A percentile compares a stretch with the other conserved stretches of the same genome.
Conservation (phyloP, 1,140 invertebrate species). For the Pinna nobilis region DNA sequence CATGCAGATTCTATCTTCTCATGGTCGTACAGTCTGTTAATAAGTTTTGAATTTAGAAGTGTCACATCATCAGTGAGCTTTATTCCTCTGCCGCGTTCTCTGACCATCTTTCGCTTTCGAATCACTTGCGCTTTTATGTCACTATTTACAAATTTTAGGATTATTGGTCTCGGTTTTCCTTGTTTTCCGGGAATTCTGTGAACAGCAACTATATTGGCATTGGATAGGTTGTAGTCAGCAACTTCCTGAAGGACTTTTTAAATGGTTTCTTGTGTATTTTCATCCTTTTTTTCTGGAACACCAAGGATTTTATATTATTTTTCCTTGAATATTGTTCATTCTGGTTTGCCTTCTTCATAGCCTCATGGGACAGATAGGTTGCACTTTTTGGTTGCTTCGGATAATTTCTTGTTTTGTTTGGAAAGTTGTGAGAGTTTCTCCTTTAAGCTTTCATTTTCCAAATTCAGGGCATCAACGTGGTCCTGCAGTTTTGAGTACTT, state of each 20-base stretch:
- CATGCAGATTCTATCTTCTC: not conserved
- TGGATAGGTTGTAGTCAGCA: not conserved
- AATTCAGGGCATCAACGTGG: no score
- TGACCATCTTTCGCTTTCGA: not conserved
- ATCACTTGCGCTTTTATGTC: not conserved
- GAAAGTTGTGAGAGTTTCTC: no score
- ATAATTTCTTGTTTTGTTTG: no score
- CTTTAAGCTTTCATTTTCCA: no score
- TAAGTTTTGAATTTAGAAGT: not conserved
- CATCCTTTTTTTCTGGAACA: not conserved
- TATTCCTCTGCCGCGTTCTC: not conserved
- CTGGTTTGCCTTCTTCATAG: not conserved
- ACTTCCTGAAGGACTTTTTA: not conserved
- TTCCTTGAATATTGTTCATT: slow-evolving; percentile 4
- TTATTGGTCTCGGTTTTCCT: not conserved
- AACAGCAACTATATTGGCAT: not conserved
- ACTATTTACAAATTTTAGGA: not conserved
- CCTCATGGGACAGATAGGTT: no score
- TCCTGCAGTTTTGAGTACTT: no score
- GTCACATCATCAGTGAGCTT: slow-evolving; percentile 4
- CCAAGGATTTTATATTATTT: not conserved
- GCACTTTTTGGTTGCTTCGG: no score
- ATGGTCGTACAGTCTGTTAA: not conserved
- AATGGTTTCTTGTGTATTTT: not conserved
- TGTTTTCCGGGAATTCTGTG: not conserved